Conservation (phyloP, 2,888 invertebrate species). For the Tetragonula carbonaria region DNA sequence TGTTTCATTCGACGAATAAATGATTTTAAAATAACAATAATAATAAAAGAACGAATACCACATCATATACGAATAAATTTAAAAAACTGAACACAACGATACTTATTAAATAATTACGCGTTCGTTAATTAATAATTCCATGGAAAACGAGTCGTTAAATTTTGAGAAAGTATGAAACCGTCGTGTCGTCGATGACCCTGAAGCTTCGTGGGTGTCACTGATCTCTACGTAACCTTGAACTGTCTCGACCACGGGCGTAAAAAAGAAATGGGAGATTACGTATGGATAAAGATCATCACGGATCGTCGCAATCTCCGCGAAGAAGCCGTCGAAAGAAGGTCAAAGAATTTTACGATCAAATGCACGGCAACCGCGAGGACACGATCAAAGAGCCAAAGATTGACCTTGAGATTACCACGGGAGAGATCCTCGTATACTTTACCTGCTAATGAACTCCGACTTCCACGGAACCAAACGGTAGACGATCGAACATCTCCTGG, state of each 20-base stretch:
- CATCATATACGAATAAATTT: too few species aligned
- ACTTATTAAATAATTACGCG: not conserved
- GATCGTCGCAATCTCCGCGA: not conserved
- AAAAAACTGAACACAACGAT: not conserved
- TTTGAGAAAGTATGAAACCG: not conserved
- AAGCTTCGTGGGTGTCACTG: constrained; percentile 30
- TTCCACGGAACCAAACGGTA: not conserved
- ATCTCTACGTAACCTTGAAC: constrained; percentile 52
- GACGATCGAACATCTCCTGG: not conserved
- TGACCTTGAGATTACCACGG: constrained; percentile 39
- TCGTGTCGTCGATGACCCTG: constrained; percentile 27
- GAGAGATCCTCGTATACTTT: constrained; percentile 35
- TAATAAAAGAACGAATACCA: not conserved
- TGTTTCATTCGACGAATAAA: not conserved
- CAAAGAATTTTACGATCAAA: not conserved
- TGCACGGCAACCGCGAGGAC: too few species aligned
- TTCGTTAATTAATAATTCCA: not conserved
- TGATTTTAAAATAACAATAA: not conserved
- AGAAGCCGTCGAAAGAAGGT: not conserved
- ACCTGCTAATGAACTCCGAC: constrained; percentile 32
- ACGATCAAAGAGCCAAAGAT: not conserved
- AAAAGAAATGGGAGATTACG: not conserved
- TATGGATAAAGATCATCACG: not conserved
- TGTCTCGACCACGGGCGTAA: not conserved
- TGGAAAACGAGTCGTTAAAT: not conserved